phyloP scores from a whole-genome alignment of 2,113 vertebrate genomes.

The Callipepla squamata region DNA sequence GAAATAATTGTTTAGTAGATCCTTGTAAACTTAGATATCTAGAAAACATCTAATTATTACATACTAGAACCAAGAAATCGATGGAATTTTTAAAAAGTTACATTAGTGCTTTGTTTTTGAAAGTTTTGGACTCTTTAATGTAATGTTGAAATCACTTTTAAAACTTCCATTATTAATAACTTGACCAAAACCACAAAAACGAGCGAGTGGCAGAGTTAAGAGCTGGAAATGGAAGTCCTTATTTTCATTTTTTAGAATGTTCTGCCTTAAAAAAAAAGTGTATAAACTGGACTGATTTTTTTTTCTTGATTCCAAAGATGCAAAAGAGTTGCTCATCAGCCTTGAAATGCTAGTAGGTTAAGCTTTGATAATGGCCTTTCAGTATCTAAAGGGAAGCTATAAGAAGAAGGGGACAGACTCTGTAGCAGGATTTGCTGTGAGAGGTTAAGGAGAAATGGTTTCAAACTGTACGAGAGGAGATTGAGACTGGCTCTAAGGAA shows the following conservation, averaged over 20 bases:
- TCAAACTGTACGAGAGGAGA: no score
- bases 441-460: no score
- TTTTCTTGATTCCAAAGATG: neutral
- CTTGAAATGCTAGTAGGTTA: neutral
- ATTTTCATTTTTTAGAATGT: neutral
- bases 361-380: neutral
- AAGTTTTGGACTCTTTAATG: neutral
- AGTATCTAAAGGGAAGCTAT: no score
- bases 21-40: neutral
- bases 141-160: neutral
- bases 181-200: neutral
- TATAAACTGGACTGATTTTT: neutral
- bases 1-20: neutral
- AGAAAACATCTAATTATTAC: neutral
- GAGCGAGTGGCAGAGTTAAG: neutral
- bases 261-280: neutral
- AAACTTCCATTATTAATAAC: neutral
- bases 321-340: accelerated
- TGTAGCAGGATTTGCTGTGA: no score
- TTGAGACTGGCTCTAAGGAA: no score
- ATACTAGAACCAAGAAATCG: neutral
- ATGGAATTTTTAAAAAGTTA: neutral
- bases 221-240: neutral
- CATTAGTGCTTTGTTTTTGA: neutral
- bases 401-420: no score